Evolutionary conservation across 2,888 invertebrate genomes (phyloP).

Genomic region (Tetrapedia diversipes): DNA sequence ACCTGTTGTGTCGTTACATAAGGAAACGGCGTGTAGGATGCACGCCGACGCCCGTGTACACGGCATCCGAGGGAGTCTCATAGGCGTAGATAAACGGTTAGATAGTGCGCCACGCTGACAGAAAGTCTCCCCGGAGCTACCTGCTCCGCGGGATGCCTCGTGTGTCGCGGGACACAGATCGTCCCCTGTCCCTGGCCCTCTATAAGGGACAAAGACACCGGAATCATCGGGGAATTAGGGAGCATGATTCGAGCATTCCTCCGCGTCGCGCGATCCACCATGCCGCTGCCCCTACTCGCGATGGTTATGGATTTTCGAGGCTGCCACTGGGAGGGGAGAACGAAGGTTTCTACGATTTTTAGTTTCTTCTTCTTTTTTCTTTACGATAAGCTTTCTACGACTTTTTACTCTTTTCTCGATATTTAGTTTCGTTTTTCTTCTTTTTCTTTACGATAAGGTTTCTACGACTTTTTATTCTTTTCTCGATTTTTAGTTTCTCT

Average conservation of each 20-base stretch:
- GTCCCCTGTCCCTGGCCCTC: conserved; percentile 64
- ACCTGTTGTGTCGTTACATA: conserved; percentile 65
- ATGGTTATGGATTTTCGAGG: conserved; percentile 39
- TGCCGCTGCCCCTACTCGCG: conserved; percentile 9
- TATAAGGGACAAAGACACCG: conserved; percentile 28
- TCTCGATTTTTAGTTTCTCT: neutral
- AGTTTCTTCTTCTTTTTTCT: neutral
- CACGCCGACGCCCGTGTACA: conserved; percentile 39
- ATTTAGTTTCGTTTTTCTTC: neutral
- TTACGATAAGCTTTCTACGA: too few species aligned
- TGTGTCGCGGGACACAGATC: conserved; percentile 70
- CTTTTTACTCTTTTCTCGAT: neutral
- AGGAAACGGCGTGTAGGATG: conserved; percentile 55
- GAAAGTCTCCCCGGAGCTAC: conserved; percentile 74
- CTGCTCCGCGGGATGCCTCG: conserved; percentile 73
- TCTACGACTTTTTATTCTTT: too few species aligned
- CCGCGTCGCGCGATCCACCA: conserved; percentile 65
- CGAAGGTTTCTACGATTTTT: neutral
- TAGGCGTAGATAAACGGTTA: conserved; percentile 65
- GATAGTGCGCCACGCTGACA: conserved; percentile 71
- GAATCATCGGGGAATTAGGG: conserved; percentile 77
- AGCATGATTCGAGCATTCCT: conserved; percentile 80
- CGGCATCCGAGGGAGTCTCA: conserved; percentile 52
- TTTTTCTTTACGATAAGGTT: too few species aligned
- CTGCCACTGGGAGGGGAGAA: neutral